These are phyloP conservation scores for Apus apus DNA, from an alignment of 2,113 vertebrate species.

Conservation along the genomic window DNA sequence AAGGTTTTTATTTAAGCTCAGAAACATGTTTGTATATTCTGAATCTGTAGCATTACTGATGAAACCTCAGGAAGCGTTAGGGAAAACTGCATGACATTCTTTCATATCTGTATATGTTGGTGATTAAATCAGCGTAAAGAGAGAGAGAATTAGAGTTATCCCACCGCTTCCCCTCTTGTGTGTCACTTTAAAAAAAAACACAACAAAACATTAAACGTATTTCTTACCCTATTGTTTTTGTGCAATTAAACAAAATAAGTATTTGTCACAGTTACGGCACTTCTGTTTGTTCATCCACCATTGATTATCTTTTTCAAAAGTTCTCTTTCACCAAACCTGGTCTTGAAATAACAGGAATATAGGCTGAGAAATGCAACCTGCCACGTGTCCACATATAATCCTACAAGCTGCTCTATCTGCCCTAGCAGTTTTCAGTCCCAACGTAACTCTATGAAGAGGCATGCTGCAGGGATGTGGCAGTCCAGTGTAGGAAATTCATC, in stretches of 20 bases:
- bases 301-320: neutral
- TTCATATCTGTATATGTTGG: neutral
- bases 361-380: neutral
- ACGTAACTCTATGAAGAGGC: neutral
- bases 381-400: neutral
- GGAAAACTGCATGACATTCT: neutral
- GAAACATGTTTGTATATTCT: neutral
- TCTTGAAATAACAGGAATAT: neutral
- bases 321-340: neutral
- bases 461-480: rapidly evolving
- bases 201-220: neutral
- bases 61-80: neutral
- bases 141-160: neutral
- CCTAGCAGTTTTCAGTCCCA: neutral
- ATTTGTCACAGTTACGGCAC: rapidly evolving
- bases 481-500: neutral
- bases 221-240: neutral
- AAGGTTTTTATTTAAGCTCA: neutral
- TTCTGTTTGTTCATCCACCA: neutral
- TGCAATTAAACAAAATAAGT: neutral
- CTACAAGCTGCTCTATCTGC: neutral
- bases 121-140: neutral
- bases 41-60: neutral
- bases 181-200: neutral
- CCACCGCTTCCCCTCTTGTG: neutral